Conservation (phyloP, 1,140 invertebrate species). For the Campoletis sonorensis region DNA sequence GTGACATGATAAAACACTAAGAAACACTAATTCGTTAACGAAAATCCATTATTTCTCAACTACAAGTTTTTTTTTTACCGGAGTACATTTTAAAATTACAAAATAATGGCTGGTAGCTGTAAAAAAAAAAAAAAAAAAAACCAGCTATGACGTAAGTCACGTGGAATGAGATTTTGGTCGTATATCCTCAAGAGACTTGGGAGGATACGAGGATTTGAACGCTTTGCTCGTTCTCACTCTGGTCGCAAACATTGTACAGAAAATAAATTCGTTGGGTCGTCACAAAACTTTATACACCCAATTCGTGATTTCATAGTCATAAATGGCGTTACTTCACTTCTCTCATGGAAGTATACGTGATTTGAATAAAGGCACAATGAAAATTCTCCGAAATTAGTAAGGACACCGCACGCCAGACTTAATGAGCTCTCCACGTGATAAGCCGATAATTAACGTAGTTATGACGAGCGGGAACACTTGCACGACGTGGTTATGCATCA, state of each 20-base stretch:
- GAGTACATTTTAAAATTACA: not conserved
- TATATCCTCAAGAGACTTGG: not conserved
- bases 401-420: conserved; percentile 1
- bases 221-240: not conserved
- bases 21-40: no score
- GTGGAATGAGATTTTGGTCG: not conserved
- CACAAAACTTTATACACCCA: conserved; percentile 4
- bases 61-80: no score
- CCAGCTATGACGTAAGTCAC: not conserved
- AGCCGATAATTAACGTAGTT: conserved; percentile 11
- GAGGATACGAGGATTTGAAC: not conserved
- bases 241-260: not conserved
- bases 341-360: conserved; percentile 4
- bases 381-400: not conserved
- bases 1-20: no score
- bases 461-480: not conserved
- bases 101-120: not conserved
- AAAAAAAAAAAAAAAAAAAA: not conserved
- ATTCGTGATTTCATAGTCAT: conserved; percentile 19
- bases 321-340: not conserved
- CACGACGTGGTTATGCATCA: conserved; percentile 6
- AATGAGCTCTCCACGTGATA: conserved; percentile 13
- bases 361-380: not conserved
- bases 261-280: not conserved
- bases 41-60: no score